Conservation (phyloP, 53 echinoderm and acorn worm genomes). For the Astropecten irregularis region DNA sequence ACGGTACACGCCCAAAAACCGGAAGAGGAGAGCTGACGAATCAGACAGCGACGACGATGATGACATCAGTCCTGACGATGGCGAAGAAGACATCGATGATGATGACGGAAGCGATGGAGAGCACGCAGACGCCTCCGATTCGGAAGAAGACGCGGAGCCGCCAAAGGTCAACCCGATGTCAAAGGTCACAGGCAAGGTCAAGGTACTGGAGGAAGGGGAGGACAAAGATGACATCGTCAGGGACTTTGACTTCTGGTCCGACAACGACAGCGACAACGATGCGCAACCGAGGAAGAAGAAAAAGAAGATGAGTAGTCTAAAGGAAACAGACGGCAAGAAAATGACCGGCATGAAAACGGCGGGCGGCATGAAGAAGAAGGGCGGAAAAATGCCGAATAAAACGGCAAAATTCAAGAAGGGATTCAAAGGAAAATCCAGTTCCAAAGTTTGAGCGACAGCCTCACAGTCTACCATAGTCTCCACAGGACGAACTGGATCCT, state of each 20-base stretch:
- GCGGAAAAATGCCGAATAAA: neutral
- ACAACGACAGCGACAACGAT: slow-evolving; percentile 59
- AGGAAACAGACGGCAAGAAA: slow-evolving; percentile 12
- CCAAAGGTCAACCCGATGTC: slow-evolving; percentile 26
- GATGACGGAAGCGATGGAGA: slow-evolving; percentile 29
- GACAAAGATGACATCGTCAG: slow-evolving; percentile 79
- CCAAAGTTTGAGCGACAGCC: slow-evolving; percentile 3
- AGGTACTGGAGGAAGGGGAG: slow-evolving; percentile 32
- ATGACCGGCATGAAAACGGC: neutral
- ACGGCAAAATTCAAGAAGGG: neutral
- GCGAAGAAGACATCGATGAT: slow-evolving; percentile 47
- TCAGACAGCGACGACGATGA: slow-evolving; percentile 48
- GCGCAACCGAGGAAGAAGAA: slow-evolving; percentile 15
- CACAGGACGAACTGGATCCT: no score
- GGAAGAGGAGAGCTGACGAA: slow-evolving; percentile 3
- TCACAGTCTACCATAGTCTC: no score
- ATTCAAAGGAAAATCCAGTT: neutral
- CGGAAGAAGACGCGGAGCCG: slow-evolving; percentile 44
- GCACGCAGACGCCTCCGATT: slow-evolving; percentile 32
- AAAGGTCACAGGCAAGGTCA: slow-evolving; percentile 34
- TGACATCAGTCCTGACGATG: slow-evolving; percentile 48
- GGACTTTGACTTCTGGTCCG: slow-evolving; percentile 88
- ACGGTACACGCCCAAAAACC: slow-evolving; percentile 31
- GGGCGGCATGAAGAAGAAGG: neutral
- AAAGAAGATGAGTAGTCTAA: slow-evolving; percentile 8